These are phyloP conservation scores for Drepanosiphum platanoidis DNA, from an alignment of 2,888 invertebrate genomes.

Conservation along the genomic window DNA sequence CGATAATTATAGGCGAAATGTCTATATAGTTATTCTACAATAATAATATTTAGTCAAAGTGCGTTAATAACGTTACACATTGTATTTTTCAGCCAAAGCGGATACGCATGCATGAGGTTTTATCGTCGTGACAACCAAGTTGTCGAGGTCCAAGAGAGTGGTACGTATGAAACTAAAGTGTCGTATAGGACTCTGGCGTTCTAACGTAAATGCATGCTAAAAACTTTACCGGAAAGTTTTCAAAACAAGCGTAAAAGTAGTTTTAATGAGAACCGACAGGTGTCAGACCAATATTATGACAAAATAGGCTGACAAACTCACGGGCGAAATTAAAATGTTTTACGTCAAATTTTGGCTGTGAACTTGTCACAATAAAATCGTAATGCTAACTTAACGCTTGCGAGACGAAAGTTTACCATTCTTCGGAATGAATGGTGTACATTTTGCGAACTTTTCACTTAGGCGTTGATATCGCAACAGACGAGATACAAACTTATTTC, in stretches of 20 bases:
- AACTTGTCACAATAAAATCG: slow-evolving; percentile 57
- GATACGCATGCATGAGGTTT: slow-evolving; percentile 81
- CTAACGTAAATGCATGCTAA: slow-evolving; percentile 34
- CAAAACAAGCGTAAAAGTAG: slow-evolving; percentile 39
- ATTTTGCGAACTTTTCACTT: slow-evolving; percentile 56
- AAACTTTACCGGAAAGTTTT: slow-evolving; percentile 38
- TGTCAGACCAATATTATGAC: slow-evolving; percentile 57
- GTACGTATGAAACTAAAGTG: slow-evolving; percentile 66
- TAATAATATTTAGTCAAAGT: not conserved
- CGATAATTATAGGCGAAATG: no score
- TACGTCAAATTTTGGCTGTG: slow-evolving; percentile 53
- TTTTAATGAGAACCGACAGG: slow-evolving; percentile 58
- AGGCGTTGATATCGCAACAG: slow-evolving; percentile 26
- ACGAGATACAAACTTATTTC: slow-evolving; percentile 52
- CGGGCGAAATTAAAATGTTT: slow-evolving; percentile 59
- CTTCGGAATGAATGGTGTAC: slow-evolving; percentile 19
- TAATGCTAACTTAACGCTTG: slow-evolving; percentile 25
- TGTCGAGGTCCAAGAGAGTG: slow-evolving; percentile 78
- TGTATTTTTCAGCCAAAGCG: slow-evolving; percentile 75
- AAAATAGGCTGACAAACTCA: slow-evolving; percentile 47
- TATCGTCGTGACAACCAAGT: slow-evolving; percentile 77
- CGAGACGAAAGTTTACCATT: slow-evolving; percentile 43
- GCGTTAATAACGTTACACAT: slow-evolving; percentile 38
- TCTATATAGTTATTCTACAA: no score
- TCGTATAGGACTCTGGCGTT: slow-evolving; percentile 33